These are phyloP conservation scores for Vespertilio murinus DNA, from an alignment of 2,797 vertebrate genomes.

Conservation along the genomic window DNA sequence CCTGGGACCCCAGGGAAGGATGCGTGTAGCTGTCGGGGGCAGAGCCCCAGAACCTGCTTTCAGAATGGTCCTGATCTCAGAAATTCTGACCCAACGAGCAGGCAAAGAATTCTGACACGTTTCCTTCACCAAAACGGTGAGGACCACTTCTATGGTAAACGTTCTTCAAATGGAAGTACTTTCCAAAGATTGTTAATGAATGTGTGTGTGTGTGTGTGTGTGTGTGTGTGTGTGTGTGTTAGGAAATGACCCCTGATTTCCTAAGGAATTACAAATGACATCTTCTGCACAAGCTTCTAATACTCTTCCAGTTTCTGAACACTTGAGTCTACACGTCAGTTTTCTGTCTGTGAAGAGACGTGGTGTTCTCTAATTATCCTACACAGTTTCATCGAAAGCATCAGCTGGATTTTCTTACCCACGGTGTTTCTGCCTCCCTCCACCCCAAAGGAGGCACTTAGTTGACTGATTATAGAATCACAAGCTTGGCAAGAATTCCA, in stretches of 20 bases:
- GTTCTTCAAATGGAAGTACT: not conserved
- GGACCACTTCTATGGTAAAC: not conserved
- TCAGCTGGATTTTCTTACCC: slow-evolving; percentile 25
- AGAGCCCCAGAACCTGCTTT: not conserved
- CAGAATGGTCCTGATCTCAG: not conserved
- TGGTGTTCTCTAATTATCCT: not conserved
- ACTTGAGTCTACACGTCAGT: not conserved
- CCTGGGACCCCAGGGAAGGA: not conserved
- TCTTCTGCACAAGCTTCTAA: slow-evolving; percentile 28
- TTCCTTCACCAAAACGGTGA: slow-evolving; percentile 24
- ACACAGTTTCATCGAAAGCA: not conserved
- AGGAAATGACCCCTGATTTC: not conserved
- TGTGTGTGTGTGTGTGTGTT: not conserved
- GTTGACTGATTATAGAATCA: slow-evolving; percentile 70
- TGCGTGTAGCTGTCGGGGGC: accelerated
- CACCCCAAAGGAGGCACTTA: slow-evolving; percentile 44
- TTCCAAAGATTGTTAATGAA: not conserved
- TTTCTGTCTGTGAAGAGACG: not conserved
- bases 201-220: too few relatives aligned
- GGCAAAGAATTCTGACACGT: not conserved
- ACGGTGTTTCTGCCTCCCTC: not conserved
- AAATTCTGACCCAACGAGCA: not conserved
- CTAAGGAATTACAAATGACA: not conserved
- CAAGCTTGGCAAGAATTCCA: slow-evolving; percentile 65
- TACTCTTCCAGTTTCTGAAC: not conserved